Evolutionary conservation across 2,888 invertebrate genomes (phyloP), one percentile per base, ranked within the genome.

Genomic region (Amphipoea oculea): DNA sequence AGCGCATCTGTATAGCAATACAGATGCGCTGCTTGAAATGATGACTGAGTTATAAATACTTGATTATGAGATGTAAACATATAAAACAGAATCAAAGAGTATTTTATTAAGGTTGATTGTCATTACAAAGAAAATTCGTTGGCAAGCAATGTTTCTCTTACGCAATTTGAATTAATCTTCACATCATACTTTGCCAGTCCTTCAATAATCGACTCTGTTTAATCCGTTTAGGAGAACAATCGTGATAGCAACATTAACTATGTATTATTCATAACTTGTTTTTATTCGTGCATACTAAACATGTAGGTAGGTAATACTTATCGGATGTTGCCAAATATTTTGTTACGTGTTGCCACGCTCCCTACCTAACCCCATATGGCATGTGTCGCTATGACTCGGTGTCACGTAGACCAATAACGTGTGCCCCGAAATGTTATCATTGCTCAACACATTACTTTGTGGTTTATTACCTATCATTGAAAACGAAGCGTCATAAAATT

Each of bases 241-340:
- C 42, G 65, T 70, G 45, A 60, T 62, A 40, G 14, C 40, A 83
- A 71, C 17, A 67, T 67, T 66, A 82, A 0, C 5, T 23, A 66
- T 68, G 36, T 63, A 81, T 82, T 82, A 88, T 88, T 88, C 82
- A 89, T 83, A 67, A 76, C 72, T 69, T 71, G 60, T 83, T 75
- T 67, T 69, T 78, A 82, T 83, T 70, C 57, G 42, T 78, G 79
- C 76, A 76, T 81, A 71, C 75, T 65, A 77, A 73, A 82, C 29
- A 29, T 73, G 9, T 57, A 57, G 73, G 9, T 57, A 57, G 73
- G 29, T 29, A 29, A 29, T 29, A 29, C 29, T 29, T 57, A 72
- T 85, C 73, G 79, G 78, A 78, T 70, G 81, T 85, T 83, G 84
- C 79, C 78, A 86, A 87, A 87, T 87, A 78, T 81, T 83, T 63